These are phyloP conservation scores for Jacana jacana DNA, from an alignment of 2,113 vertebrate species.

Conservation along the genomic window DNA sequence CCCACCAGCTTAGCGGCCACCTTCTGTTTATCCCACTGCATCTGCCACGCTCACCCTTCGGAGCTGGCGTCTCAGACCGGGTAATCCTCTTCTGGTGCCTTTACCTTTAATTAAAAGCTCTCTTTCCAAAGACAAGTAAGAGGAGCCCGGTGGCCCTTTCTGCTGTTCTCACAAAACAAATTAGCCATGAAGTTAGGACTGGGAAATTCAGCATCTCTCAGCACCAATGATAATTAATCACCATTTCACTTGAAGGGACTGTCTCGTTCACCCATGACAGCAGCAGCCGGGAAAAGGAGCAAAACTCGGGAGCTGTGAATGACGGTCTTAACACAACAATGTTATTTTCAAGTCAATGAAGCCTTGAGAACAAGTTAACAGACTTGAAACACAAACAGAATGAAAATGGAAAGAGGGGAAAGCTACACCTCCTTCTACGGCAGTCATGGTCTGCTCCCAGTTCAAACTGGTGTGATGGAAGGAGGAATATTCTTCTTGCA, in stretches of 20 bases:
- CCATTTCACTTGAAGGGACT: not conserved
- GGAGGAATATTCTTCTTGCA: not conserved
- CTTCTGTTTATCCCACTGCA: not conserved
- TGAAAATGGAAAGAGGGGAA: not conserved
- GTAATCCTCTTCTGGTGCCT: not conserved
- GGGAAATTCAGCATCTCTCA: not conserved
- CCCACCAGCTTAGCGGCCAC: not conserved
- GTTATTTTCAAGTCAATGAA: not conserved
- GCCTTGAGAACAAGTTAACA: not conserved
- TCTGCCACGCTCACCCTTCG: not conserved
- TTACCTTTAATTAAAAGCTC: not conserved
- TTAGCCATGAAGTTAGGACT: not conserved
- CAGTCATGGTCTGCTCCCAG: not conserved
- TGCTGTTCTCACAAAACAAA: not conserved
- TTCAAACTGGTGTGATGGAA: not conserved
- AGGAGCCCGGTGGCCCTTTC: not conserved
- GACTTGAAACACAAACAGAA: not conserved
- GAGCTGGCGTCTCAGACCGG: not conserved
- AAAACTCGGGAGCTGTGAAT: not conserved
- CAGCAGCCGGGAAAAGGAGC: not conserved
- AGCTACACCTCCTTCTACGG: not conserved
- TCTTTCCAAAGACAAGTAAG: not conserved
- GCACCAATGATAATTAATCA: not conserved
- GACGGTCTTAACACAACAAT: not conserved
- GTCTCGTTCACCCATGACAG: not conserved